phyloP scores from a whole-genome alignment of 2,113 vertebrate species.

The Numida meleagris region DNA sequence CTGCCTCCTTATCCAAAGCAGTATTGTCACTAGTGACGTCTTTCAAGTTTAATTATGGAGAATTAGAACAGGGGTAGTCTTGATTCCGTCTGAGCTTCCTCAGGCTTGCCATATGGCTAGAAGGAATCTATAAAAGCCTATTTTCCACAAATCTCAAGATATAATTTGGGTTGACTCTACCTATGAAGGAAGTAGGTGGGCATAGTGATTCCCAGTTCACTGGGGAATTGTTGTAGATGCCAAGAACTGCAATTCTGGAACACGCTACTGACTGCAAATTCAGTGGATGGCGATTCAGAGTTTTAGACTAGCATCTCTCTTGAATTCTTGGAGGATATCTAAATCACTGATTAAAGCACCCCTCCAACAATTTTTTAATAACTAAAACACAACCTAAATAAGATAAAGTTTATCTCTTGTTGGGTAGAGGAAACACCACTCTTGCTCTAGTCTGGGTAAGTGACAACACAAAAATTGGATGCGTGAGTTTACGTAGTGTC shows the following conservation, averaged over 20 bases:
- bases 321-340: background rate
- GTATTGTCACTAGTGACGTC: background rate
- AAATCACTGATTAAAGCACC: background rate
- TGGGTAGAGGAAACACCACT: background rate
- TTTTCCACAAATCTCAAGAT: background rate
- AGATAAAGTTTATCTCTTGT: background rate
- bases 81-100: constrained; percentile 12
- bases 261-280: background rate
- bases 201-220: background rate
- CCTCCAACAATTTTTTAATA: background rate
- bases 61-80: background rate
- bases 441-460: background rate
- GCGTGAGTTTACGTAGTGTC: background rate
- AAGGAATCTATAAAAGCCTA: constrained; percentile 16
- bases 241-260: background rate
- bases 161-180: background rate
- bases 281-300: background rate
- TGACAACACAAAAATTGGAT: background rate
- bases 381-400: background rate
- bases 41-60: constrained; percentile 19
- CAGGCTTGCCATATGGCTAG: background rate
- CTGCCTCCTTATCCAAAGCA: background rate
- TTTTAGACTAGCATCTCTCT: background rate
- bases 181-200: background rate
- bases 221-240: background rate